Evolutionary conservation across 2,888 invertebrate genomes (phyloP), one percentile per base, ranked within the genome.

Genomic region (Dorcus hopei): DNA sequence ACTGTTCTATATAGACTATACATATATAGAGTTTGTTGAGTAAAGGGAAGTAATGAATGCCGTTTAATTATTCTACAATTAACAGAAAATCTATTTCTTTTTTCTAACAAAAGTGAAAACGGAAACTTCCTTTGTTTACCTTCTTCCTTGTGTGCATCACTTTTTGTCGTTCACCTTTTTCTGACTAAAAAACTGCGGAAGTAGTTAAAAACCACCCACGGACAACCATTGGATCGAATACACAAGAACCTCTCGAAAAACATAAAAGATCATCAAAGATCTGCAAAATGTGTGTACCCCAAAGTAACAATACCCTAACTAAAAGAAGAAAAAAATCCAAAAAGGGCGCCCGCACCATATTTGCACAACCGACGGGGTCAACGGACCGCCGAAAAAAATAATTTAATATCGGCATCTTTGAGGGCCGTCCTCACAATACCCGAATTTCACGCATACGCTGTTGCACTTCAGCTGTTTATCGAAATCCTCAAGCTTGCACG

Each of bases 361-460:
- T 63, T 63, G 58, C 63, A 59, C 61, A 63, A 59, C 57, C 42
- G 39, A 49, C 48, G 39, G 57, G 63, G 61, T 63, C 63, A 63
- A 61, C 52, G 63, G 48, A 55, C 56, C 58, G 55, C 50, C 57
- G 26, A 62, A 59, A 59, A 58, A 62, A 59, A 62, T 62, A 61
- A 63, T 61, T 61, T 61, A 63, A 63, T 57, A 63, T 63, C 63
- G 63, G 63, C 63, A 52, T 63, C 63, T 63, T 63, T 63, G 63
- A 61, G 52, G 55, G 52, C 51, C 39, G 49, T 56, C 56, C 52
- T 42, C 54, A 63, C 63, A 63, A 63, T 54, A 52, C 55, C 59
- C 51, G 56, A 63, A 63, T 63, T 63, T 63, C 63, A 63, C 63
- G 63, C 40, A 40, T 23, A 16, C 38, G 39, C 11, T 8, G 16